Conservation (phyloP, 2,888 invertebrate genomes). For the Apodemia duryi region DNA sequence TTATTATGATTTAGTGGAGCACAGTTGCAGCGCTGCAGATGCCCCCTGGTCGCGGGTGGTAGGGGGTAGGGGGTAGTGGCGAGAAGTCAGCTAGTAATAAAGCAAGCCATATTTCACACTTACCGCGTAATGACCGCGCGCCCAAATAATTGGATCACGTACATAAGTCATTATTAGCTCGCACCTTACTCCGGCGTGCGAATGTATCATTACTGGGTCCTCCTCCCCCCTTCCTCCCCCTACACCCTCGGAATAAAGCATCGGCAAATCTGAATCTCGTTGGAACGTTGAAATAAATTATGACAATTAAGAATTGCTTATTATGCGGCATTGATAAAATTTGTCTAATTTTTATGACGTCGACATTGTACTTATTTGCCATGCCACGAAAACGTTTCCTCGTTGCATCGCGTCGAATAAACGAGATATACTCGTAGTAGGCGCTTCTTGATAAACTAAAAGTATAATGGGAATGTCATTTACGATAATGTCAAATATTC, state of each 20-base stretch:
- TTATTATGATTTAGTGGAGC: slow-evolving; percentile 73
- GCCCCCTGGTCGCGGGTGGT: slow-evolving; percentile 33
- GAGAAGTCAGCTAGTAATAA: slow-evolving; percentile 64
- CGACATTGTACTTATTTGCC: no score
- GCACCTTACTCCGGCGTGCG: slow-evolving; percentile 67
- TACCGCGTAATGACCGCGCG: slow-evolving; percentile 79
- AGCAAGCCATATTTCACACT: slow-evolving; percentile 79
- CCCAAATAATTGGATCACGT: slow-evolving; percentile 81
- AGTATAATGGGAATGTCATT: no score
- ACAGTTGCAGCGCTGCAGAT: slow-evolving; percentile 67
- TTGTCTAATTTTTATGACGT: no score
- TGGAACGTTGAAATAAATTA: slow-evolving; percentile 3
- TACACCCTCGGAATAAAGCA: slow-evolving; percentile 9
- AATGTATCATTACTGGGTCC: slow-evolving; percentile 36
- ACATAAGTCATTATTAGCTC: slow-evolving; percentile 81
- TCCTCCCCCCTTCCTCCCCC: slow-evolving; percentile 18
- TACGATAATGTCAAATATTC: no score
- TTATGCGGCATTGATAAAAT: neutral
- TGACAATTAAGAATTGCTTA: neutral
- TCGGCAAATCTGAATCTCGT: slow-evolving; percentile 7
- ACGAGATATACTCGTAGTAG: no score
- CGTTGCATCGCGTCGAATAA: no score
- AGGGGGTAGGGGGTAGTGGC: slow-evolving; percentile 27
- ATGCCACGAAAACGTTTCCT: no score
- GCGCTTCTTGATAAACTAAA: no score